These are phyloP conservation scores for Chlorospingus semifuscus DNA, from an alignment of 2,797 vertebrate species.

Conservation along the genomic window DNA sequence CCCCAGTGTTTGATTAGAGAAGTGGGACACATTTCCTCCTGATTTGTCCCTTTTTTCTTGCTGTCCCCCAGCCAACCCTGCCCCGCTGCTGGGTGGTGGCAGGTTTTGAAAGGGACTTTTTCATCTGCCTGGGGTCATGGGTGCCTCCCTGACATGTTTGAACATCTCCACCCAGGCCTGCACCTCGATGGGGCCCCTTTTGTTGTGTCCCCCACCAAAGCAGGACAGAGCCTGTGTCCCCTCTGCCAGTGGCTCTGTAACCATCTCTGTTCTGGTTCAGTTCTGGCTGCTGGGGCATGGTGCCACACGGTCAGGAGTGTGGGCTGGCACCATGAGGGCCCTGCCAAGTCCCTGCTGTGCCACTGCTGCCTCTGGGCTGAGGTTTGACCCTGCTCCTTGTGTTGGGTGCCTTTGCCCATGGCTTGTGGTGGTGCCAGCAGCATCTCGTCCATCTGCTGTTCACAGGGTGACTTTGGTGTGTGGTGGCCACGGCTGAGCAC, in stretches of 20 bases:
- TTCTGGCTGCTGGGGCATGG: neutral
- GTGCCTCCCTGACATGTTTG: neutral
- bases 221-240: neutral
- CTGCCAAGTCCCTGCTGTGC: neutral
- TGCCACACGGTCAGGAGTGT: neutral
- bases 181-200: neutral
- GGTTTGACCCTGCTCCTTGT: neutral
- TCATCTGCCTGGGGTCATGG: neutral
- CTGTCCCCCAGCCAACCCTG: neutral
- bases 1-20: neutral
- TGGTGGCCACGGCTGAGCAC: constrained; percentile 16
- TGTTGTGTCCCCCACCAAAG: neutral
- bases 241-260: neutral
- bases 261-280: neutral
- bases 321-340: neutral
- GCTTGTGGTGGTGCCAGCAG: neutral
- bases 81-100: rapidly evolving
- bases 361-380: neutral
- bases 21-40: neutral
- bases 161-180: neutral
- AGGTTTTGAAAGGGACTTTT: neutral
- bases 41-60: neutral
- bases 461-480: constrained; percentile 2
- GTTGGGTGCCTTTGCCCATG: neutral
- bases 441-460: neutral